A percentile compares a stretch with the other conserved stretches of the same genome.
phyloP scores from a whole-genome alignment of 1,140 invertebrate genomes.

The Rhagoletis zephyria region DNA sequence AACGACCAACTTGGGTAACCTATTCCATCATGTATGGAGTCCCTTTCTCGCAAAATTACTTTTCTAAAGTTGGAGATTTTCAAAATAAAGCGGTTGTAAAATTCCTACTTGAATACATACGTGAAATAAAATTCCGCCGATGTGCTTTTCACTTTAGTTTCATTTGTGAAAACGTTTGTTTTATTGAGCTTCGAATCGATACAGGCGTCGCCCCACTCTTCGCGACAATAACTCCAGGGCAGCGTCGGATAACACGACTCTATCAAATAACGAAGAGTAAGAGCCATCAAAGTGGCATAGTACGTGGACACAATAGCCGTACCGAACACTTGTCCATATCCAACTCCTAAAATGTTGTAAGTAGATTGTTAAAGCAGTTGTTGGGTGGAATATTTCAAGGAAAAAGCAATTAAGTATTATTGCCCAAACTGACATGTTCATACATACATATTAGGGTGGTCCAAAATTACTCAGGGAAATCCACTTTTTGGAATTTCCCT shows the following conservation, averaged over 20 bases:
- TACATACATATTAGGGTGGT: no score
- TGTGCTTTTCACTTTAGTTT: constrained; percentile 66
- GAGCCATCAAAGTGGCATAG: constrained; percentile 84
- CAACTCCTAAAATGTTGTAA: constrained; percentile 77
- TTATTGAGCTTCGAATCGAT: constrained; percentile 62
- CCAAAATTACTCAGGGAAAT: no score
- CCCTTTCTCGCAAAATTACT: constrained; percentile 80
- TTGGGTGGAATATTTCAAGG: no score
- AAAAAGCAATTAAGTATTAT: neutral
- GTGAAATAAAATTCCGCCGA: constrained; percentile 78
- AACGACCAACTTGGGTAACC: constrained; percentile 83
- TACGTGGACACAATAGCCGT: constrained; percentile 81
- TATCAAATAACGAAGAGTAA: constrained; percentile 82
- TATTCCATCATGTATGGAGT: constrained; percentile 82
- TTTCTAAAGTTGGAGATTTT: constrained; percentile 73
- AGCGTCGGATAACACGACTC: constrained; percentile 77
- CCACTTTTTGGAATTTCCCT: no score
- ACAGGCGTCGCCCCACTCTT: constrained; percentile 75
- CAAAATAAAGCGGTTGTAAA: neutral
- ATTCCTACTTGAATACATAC: constrained; percentile 70
- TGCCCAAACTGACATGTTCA: no score
- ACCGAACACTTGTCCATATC: constrained; percentile 83
- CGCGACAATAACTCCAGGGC: constrained; percentile 78
- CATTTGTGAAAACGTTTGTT: constrained; percentile 6
- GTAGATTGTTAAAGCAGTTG: neutral